phyloP scores from a whole-genome alignment of 1,140 invertebrate genomes.

The Hyphantria cunea region DNA sequence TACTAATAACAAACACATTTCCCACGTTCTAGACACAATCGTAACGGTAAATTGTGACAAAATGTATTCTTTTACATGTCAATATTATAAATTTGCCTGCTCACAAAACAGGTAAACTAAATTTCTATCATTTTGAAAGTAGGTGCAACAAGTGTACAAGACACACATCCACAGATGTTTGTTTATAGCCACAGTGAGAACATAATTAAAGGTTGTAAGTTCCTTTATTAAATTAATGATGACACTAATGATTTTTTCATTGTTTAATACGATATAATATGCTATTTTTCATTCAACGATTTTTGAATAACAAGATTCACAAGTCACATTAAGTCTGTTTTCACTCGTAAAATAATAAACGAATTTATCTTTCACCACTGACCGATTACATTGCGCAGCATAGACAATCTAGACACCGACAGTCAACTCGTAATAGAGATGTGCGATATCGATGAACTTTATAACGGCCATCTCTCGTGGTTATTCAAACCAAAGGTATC shows the following conservation, averaged over 20 bases:
- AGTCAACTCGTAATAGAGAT: constrained; percentile 5
- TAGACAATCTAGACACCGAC: constrained; percentile 13
- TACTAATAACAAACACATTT: constrained; percentile 59
- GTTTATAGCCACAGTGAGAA: constrained; percentile 39
- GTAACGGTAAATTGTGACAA: constrained; percentile 68
- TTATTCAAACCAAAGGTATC: background rate
- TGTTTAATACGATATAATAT: background rate
- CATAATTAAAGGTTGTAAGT: constrained; percentile 27
- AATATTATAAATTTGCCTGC: constrained; percentile 68
- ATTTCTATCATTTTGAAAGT: constrained; percentile 72
- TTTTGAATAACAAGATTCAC: constrained; percentile 4
- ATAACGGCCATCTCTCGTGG: background rate
- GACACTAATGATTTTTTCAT: background rate
- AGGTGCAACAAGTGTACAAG: constrained; percentile 70
- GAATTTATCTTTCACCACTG: constrained; percentile 9
- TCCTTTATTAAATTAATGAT: constrained; percentile 28
- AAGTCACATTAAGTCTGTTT: constrained; percentile 4
- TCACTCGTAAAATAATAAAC: constrained; percentile 14
- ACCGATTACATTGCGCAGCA: constrained; percentile 20
- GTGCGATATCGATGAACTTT: constrained; percentile 1
- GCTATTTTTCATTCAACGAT: background rate
- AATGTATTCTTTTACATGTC: constrained; percentile 49
- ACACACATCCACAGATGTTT: constrained; percentile 55
- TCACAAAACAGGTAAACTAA: constrained; percentile 65
- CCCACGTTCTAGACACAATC: constrained; percentile 48